phyloP scores from a whole-genome alignment of 2,888 invertebrate genomes.

The Agonopterix subpropinquella region DNA sequence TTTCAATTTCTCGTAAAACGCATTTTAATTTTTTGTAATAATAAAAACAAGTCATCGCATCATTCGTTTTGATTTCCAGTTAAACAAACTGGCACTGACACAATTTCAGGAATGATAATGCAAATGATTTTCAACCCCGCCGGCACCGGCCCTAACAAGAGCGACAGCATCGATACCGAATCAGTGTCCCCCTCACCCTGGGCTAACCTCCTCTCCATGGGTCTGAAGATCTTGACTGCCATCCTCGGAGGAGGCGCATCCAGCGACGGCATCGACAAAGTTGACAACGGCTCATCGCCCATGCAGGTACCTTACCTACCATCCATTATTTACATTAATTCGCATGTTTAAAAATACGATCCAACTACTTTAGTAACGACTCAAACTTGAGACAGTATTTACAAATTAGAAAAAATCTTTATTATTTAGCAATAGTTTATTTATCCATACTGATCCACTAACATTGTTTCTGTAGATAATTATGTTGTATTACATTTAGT shows the following conservation, averaged over 20 bases:
- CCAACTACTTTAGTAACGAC: no score
- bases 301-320: slow-evolving; percentile 83
- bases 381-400: neutral
- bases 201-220: slow-evolving; percentile 91
- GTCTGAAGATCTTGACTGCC: slow-evolving; percentile 89
- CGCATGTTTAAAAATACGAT: slow-evolving; percentile 2
- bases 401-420: neutral
- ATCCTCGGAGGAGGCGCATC: slow-evolving; percentile 86
- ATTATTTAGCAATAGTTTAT: slow-evolving; percentile 13
- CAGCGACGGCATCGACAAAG: slow-evolving; percentile 91
- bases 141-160: slow-evolving; percentile 84
- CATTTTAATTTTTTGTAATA: neutral
- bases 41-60: neutral
- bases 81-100: neutral
- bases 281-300: slow-evolving; percentile 90
- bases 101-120: slow-evolving; percentile 82
- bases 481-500: slow-evolving; percentile 31
- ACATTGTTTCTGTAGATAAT: slow-evolving; percentile 56
- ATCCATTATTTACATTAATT: neutral
- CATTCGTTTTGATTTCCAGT: neutral
- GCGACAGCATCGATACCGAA: slow-evolving; percentile 83
- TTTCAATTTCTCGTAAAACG: neutral
- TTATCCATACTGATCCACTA: slow-evolving; percentile 61
- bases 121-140: slow-evolving; percentile 89
- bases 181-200: slow-evolving; percentile 86